Evolutionary conservation across 2,113 vertebrate genomes (phyloP).

Genomic region (Caranx ignobilis): DNA sequence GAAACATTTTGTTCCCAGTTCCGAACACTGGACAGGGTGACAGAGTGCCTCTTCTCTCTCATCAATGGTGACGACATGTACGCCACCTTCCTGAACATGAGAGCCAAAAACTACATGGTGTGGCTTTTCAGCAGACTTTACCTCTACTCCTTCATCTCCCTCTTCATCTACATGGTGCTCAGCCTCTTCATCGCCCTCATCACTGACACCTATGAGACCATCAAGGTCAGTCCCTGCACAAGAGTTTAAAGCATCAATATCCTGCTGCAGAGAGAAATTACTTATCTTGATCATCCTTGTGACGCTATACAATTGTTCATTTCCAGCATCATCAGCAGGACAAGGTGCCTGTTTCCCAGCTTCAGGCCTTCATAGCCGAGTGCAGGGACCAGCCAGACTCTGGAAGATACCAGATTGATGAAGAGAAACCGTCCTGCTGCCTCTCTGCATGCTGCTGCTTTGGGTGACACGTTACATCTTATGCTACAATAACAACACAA

Average conservation of each 20-base stretch:
- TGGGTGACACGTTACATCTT: conserved; percentile 28
- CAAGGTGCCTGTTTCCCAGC: conserved; percentile 87
- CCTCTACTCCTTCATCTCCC: conserved; percentile 94
- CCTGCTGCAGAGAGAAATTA: background rate
- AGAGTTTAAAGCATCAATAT: background rate
- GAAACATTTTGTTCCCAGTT: conserved; percentile 83
- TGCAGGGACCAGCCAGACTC: conserved; percentile 90
- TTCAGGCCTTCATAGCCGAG: conserved; percentile 89
- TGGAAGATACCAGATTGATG: conserved; percentile 86
- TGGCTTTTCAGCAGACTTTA: conserved; percentile 96
- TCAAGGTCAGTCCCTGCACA: conserved; percentile 87
- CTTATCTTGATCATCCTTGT: background rate
- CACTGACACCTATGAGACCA: conserved; percentile 94
- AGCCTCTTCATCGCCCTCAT: conserved; percentile 97
- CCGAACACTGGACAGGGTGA: conserved; percentile 90
- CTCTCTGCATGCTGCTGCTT: conserved; percentile 76
- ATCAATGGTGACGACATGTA: conserved; percentile 97
- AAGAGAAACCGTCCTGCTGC: conserved; percentile 78
- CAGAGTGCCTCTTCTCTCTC: conserved; percentile 94
- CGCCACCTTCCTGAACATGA: conserved; percentile 91
- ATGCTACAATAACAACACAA: background rate
- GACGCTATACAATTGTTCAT: conserved; percentile 4
- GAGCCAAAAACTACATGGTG: conserved; percentile 90
- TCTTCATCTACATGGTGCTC: conserved; percentile 97
- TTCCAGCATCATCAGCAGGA: conserved; percentile 90